Evolutionary conservation across 2,888 invertebrate species (phyloP), one percentile per base, ranked within the genome.

Genomic region (Zygaena filipendulae): DNA sequence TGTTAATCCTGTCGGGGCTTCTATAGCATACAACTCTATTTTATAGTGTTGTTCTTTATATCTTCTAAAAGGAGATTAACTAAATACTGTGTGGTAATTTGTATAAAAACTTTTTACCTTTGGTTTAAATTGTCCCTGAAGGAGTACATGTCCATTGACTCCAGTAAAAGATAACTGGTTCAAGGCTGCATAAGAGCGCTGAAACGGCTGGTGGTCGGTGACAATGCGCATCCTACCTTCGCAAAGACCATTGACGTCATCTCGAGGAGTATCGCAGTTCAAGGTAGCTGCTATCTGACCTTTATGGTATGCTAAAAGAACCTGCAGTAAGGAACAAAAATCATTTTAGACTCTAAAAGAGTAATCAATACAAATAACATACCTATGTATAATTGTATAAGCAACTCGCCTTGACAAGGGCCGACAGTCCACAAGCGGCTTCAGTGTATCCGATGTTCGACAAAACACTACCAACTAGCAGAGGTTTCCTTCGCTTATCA

Each of bases 381-480:
- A n/a, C n/a, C n/a, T n/a, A n/a, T n/a, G n/a, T n/a, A n/a, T n/a
- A n/a, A n/a, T n/a, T n/a, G n/a, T n/a, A n/a, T n/a, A n/a, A n/a
- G n/a, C n/a, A n/a, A n/a, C n/a, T n/a, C n/a, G n/a, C 79, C 57
- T 85, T 85, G 2, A 72, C 68, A 13, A 85, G 36, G 4, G 81
- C 68, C 30, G 81, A 74, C 11, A 84, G 45, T 3, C 54, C 58
- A 9, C 55, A 49, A 4, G 50, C 40, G 20, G 49, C 36, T 32
- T 40, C 38, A 5, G 30, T 30, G 30, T 44, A 46, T 1, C 49
- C 49, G 13, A 43, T 34, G 24, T 46, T 48, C 1, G 47, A 43
- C 42, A 45, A 45, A 10, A 49, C 43, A 16, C 41, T 40, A 4
- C 49, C 49, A 32, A 85, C 79, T 9, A 71, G 54, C 7, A 85